Evolutionary conservation across 2,888 invertebrate species (phyloP), one percentile per base, ranked within the genome.

Genomic region (Ametastegia equiseti): DNA sequence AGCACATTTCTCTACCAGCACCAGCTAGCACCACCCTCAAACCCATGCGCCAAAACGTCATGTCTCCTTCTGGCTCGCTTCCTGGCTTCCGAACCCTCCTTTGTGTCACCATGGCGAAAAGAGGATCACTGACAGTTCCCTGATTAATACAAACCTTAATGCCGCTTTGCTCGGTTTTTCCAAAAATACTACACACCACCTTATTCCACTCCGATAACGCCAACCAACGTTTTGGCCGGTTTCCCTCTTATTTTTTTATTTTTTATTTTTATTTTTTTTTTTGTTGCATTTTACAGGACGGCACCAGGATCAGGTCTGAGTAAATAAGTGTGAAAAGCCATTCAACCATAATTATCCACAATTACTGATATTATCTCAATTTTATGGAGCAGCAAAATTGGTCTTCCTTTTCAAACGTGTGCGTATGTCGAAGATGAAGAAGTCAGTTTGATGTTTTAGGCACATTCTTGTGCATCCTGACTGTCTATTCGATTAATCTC

Each of bases 141-240:
- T 91, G 91, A 91, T 91, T 91, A 91, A 91, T 91, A 90, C 89
- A 90, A 91, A 90, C 88, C 90, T 89, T 90, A 90, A 91, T 90
- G 89, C 86, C 60, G 54, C 75, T 42, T 60, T 63, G 78, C 42
- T 78, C 60, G 54, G 13, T 57, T 7, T 47, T n/a, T 6, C 47
- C n/a, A 23, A 69, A 69, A 69, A 69, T 69, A 39, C 69, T n/a
- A 69, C 69, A 19, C 19, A 19, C 23, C 15, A 15, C 30, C 36
- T 65, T 65, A 65, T 23, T 42, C 13, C 69, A 13, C 69, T 9
- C n/a, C 19, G 23, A n/a, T 19, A 23, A 69, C n/a, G 69, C 42
- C 19, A 69, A 69, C 69, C 42, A 69, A 69, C 42, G 39, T 19
- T 69, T 69, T 23, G 15, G n/a, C n/a, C n/a, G n/a, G n/a, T 42